Conservation (phyloP, 2,113 vertebrate species). For the Aviceda subcristata region DNA sequence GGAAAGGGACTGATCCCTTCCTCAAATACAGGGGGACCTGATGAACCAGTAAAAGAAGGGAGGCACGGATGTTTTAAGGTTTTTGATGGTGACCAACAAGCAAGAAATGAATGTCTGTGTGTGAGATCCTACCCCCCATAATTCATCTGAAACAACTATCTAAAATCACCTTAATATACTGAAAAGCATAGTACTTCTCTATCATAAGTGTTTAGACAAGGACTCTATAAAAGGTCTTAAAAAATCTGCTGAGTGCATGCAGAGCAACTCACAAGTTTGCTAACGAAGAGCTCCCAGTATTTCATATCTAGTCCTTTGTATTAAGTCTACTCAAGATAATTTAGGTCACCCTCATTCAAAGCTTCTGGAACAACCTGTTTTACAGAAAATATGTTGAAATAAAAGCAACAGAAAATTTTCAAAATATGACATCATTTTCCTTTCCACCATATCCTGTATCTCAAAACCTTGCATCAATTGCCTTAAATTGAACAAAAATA, state of each 20-base stretch:
- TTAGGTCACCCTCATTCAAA: not conserved
- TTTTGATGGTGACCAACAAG: not conserved
- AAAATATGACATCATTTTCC: not conserved
- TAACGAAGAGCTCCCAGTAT: not conserved
- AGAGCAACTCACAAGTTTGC: not conserved
- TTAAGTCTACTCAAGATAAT: not conserved
- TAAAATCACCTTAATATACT: not conserved
- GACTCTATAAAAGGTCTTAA: not conserved
- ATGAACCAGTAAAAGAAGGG: not conserved
- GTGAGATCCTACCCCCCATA: not conserved
- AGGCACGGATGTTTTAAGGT: not conserved
- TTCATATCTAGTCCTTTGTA: not conserved
- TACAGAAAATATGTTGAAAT: not conserved
- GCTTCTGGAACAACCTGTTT: not conserved
- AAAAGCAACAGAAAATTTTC: not conserved
- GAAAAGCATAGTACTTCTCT: not conserved
- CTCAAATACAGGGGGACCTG: accelerated
- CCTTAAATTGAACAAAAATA: not conserved
- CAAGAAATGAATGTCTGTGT: not conserved
- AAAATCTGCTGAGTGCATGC: not conserved
- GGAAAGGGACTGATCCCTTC: not conserved
- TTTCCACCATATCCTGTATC: not conserved
- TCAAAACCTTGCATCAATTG: not conserved
- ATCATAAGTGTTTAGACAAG: not conserved
- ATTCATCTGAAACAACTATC: not conserved